A percentile compares a stretch with the other conserved stretches of the same genome.
Evolutionary conservation across 2,888 invertebrate species (phyloP).

Genomic region (Pristionchus fissidentatus): DNA sequence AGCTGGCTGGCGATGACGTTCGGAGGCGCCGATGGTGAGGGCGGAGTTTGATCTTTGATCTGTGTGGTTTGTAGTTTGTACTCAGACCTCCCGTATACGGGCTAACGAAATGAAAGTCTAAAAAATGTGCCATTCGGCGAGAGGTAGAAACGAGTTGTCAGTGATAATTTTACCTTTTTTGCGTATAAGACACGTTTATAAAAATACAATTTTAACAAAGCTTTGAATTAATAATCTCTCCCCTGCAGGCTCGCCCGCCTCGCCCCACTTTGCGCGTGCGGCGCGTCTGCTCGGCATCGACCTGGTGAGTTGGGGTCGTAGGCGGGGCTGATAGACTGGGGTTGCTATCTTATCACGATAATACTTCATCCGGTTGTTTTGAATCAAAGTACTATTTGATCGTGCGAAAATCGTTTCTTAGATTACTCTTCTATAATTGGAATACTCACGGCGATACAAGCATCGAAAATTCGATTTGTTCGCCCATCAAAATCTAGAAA

Average conservation of each 20-base stretch:
- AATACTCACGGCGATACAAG: no score
- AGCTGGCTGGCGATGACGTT: constrained; percentile 58
- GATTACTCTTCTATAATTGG: no score
- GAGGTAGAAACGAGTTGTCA: not conserved
- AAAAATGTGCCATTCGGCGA: no score
- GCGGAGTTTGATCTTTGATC: no score
- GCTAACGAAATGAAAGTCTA: no score
- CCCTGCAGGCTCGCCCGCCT: constrained; percentile 28
- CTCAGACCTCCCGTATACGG: not conserved
- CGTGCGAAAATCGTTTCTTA: no score
- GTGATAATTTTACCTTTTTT: not conserved
- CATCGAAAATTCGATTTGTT: not conserved
- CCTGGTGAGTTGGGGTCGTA: constrained; percentile 1
- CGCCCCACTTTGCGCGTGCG: constrained; percentile 46
- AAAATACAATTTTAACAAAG: not conserved
- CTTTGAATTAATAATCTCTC: no score
- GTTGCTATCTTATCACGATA: no score
- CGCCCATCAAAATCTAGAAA: no score
- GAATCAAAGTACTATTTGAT: no score
- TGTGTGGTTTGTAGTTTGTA: not conserved
- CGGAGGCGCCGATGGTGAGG: constrained; percentile 36
- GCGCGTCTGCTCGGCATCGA: constrained; percentile 45
- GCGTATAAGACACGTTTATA: not conserved
- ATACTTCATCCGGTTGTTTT: no score
- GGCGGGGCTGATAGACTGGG: no score